Evolutionary conservation across 2,113 vertebrate genomes (phyloP).

Genomic region (Tupaia tana): DNA sequence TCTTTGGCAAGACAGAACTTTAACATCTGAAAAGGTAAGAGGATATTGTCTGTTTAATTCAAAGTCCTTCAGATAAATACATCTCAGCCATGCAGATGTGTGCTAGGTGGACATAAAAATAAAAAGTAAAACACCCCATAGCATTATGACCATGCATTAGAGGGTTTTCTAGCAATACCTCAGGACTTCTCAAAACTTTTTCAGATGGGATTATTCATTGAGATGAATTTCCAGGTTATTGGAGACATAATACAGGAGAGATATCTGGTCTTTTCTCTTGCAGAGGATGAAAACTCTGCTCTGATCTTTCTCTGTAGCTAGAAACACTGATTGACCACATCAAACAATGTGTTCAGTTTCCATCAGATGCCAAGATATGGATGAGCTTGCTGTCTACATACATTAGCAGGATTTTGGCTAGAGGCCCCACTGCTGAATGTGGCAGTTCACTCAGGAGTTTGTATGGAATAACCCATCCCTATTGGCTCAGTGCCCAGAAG

Average conservation of each 20-base stretch:
- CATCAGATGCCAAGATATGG: neutral
- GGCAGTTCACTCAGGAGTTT: neutral
- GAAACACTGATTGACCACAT: neutral
- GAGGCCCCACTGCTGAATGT: neutral
- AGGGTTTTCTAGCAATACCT: neutral
- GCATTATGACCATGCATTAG: neutral
- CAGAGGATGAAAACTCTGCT: neutral
- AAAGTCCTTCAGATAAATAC: conserved; percentile 54
- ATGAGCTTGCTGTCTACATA: neutral
- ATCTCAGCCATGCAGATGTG: neutral
- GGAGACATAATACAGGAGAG: neutral
- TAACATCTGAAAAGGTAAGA: conserved; percentile 58
- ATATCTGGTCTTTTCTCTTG: conserved; percentile 22
- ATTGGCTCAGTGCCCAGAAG: conserved; percentile 28
- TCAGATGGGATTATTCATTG: neutral
- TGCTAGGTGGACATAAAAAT: neutral
- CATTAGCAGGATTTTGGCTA: neutral
- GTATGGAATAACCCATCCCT: neutral
- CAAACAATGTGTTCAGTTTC: neutral
- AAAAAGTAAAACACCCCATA: neutral
- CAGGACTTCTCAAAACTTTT: neutral
- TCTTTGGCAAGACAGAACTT: conserved; percentile 51
- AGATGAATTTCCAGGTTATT: neutral
- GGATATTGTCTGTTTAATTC: conserved; percentile 9
- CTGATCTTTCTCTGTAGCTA: neutral